Evolutionary conservation across 2,113 vertebrate species (phyloP), one percentile per base, ranked within the genome.

Genomic region (Salminus brasiliensis): DNA sequence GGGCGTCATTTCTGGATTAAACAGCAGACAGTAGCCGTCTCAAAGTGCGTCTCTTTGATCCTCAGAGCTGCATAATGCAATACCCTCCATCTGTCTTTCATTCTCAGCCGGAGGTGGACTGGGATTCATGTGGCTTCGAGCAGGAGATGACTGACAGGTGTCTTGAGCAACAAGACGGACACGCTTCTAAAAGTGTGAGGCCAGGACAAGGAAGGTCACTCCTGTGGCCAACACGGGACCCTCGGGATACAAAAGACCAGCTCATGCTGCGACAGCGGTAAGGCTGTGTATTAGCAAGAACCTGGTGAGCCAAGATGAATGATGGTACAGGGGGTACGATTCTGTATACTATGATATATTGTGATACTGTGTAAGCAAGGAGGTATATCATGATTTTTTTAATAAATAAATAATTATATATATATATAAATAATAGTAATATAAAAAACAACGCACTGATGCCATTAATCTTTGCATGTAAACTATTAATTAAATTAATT

Each of bases 131-230:
- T 32, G 60, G 52, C 72, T 12, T 49, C 45, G 27, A 70, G 52
- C 72, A 32, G 30, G 32, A 41, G 27, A 67, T 74, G 72, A 79
- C 71, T 62, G 53, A 73, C 43, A 27, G 18, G 36, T 63, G 71
- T 71, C 27, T 10, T 47, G 49, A 74, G 41, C 43, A 72, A 70
- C 34, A 60, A 53, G 81, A 53, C 13, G 23, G 59, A 70, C 49
- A 52, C 63, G 62, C 55, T 43, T 63, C 30, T 32, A 62, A 27
- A 23, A n/a, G 36, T 7, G 18, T 41, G 32, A 53, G 63, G 45
- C 36, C 27, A 63, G 27, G 25, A 74, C n/a, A 63, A 62, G 39
- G 25, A 79, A 70, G 47, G 72, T 74, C 57, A 75, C 69, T 73
- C 12, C 41, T 30, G 29, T 36, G 16, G 47, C 21, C 32, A 43